Conservation (phyloP, 2,797 vertebrate genomes). For the Alca torda region DNA sequence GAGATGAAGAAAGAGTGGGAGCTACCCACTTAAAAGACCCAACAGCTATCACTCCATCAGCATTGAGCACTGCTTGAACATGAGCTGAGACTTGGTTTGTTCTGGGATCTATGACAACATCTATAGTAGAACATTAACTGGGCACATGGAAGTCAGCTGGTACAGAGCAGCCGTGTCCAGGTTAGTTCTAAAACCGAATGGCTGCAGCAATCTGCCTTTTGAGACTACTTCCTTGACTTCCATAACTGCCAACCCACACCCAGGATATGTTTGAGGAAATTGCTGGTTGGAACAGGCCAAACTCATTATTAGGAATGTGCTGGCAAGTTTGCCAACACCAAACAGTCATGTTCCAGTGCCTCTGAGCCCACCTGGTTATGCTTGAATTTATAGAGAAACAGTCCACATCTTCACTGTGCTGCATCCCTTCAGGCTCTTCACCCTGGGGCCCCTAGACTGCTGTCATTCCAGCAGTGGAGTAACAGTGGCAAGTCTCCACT, state of each 20-base stretch:
- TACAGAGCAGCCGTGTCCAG: neutral
- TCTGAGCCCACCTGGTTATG: neutral
- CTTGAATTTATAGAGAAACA: neutral
- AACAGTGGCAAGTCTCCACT: neutral
- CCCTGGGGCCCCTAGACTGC: neutral
- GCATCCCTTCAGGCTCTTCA: neutral
- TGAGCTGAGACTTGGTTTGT: rapidly evolving
- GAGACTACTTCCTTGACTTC: neutral
- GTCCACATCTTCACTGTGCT: neutral
- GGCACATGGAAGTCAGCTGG: neutral
- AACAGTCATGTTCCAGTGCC: neutral
- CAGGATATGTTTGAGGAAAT: neutral
- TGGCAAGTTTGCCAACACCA: neutral
- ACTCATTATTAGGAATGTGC: neutral
- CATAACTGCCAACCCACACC: neutral
- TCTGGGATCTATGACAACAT: neutral
- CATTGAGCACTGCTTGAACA: neutral
- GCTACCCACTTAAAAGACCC: neutral
- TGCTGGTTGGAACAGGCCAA: neutral
- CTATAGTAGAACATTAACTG: neutral
- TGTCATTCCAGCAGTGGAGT: neutral
- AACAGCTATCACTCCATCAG: neutral
- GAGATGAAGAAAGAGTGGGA: neutral
- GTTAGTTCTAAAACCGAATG: neutral
- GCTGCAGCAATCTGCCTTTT: neutral